Base-by-base conservation (phyloP, 2,113 vertebrate species). In the Dasypus novemcinctus region DNA sequence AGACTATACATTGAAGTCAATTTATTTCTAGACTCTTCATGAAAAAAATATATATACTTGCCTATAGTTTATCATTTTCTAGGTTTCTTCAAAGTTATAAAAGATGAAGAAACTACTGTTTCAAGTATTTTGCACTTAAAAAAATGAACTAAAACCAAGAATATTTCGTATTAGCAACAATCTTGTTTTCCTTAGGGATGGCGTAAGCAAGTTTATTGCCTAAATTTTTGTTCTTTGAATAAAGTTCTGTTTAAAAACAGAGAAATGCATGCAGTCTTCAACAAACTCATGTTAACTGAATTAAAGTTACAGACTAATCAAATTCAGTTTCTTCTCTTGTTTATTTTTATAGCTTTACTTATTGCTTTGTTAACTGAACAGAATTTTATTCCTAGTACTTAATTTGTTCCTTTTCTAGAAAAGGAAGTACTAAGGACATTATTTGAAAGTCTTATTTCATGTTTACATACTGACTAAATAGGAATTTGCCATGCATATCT, bases 1-100 rank as follows among this genome's bases (percentile, higher is more conserved):
- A n/a, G n/a, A n/a, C n/a, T n/a, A 96, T 78, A 52, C 49, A 96
- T 66, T 72, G 46, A 87, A 95, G n/a, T 49, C 69, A 91, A n/a
- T n/a, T n/a, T n/a, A n/a, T n/a, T n/a, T n/a, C n/a, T n/a, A n/a
- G n/a, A n/a, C n/a, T n/a, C n/a, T 68, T 94, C 54, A 84, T 54
- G 38, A 64, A 93, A 84, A 59, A 71, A 23, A 43, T n/a, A 68
- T 68, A 68, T 68, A 68, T 33, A 38, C 8, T 18, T 41, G 46
- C 38, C 69, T 27, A 75, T 2, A 88, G 33, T 92, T 63, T 96
- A 91, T 87, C 71, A 90, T 72, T 4, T 88, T 93, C 80, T 82
- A 85, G 49, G 27, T 49, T 33, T 85, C 27, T 90, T 89, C 54
- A 79, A 94, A 91, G 25, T 93, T 93, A 61, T 71, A 66, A 93